phyloP scores from a whole-genome alignment of 1,140 invertebrate genomes.

The Drosophila repleta region DNA sequence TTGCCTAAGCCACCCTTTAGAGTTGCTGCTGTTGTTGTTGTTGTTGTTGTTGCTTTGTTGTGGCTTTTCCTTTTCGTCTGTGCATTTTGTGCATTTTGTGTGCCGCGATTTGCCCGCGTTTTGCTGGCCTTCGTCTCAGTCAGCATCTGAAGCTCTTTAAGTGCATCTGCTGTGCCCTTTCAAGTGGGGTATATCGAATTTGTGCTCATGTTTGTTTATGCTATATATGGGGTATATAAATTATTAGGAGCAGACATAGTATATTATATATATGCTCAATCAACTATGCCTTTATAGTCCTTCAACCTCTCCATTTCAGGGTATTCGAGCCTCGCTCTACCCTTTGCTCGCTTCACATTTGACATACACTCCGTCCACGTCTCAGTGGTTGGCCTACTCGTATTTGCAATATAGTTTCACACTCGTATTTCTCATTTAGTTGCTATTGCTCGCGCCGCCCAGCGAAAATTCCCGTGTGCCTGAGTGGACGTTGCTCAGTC shows the following conservation, averaged over 20 bases:
- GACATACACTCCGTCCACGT: conserved; percentile 65
- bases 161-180: conserved; percentile 44
- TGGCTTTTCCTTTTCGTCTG: conserved; percentile 36
- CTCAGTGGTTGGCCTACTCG: conserved; percentile 9
- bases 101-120: conserved; percentile 58
- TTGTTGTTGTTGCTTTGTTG: not conserved
- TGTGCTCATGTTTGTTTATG: no score
- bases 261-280: no score
- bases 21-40: not conserved
- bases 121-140: conserved; percentile 42
- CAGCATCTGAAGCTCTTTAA: conserved; percentile 22
- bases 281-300: not conserved
- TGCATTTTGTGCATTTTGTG: conserved; percentile 55
- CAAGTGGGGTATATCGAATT: not conserved
- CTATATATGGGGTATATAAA: no score
- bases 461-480: conserved; percentile 66
- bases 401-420: conserved; percentile 28
- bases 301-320: not conserved
- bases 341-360: conserved; percentile 52
- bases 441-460: conserved; percentile 11
- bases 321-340: not conserved
- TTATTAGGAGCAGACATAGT: no score
- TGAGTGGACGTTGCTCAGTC: conserved; percentile 11
- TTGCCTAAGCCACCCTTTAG: conserved; percentile 11
- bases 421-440: conserved; percentile 26